Evolutionary conservation across 2,888 invertebrate species (phyloP).

Genomic region (Ornithoptera alexandrae): DNA sequence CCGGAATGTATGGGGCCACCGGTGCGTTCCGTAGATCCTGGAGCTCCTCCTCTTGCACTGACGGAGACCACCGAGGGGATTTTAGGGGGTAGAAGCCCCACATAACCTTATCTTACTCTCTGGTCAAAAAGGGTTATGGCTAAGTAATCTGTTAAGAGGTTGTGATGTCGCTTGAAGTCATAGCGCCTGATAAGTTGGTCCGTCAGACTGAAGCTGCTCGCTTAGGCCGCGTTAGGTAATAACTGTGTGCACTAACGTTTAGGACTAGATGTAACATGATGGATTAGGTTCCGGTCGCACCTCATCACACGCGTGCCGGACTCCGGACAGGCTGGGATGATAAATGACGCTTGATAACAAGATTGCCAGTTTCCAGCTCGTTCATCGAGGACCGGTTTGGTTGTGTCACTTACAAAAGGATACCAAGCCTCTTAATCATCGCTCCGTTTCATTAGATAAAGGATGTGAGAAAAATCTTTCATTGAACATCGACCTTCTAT

Average conservation of each 20-base stretch:
- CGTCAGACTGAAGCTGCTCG: slow-evolving; percentile 13
- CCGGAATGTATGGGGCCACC: too few species aligned
- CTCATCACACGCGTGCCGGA: slow-evolving; percentile 24
- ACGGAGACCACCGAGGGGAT: too few species aligned
- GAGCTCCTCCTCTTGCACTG: too few species aligned
- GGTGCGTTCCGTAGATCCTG: too few species aligned
- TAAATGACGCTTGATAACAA: slow-evolving; percentile 18
- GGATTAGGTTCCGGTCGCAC: slow-evolving; percentile 16
- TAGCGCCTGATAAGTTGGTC: slow-evolving; percentile 8
- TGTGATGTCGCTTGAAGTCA: background rate
- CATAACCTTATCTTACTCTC: too few species aligned
- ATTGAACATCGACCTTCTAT: too few species aligned
- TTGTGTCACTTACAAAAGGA: background rate
- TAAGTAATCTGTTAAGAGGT: too few species aligned
- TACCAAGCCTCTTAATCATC: background rate
- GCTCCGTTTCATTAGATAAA: too few species aligned
- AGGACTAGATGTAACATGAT: slow-evolving; percentile 18
- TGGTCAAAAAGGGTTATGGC: too few species aligned
- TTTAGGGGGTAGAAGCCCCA: too few species aligned
- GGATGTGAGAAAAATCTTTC: too few species aligned
- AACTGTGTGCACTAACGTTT: slow-evolving; percentile 6
- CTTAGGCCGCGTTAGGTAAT: slow-evolving; percentile 8
- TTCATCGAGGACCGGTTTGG: background rate
- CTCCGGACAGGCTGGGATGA: slow-evolving; percentile 12
- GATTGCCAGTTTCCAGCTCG: background rate